These are phyloP conservation scores for Misgurnus anguillicaudatus DNA, from an alignment of 2,113 vertebrate genomes.

Conservation along the genomic window DNA sequence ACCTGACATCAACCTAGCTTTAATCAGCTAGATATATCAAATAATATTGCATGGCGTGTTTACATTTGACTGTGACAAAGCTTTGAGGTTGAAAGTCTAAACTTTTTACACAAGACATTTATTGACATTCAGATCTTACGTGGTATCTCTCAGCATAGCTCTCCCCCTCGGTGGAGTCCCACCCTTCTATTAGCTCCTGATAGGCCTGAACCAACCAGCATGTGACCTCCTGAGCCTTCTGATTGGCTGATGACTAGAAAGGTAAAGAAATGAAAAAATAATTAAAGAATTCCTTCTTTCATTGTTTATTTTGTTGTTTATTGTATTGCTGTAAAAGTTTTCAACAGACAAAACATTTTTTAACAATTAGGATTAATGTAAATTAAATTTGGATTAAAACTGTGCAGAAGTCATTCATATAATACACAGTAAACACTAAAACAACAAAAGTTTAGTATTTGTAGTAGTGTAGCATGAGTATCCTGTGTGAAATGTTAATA, in stretches of 20 bases:
- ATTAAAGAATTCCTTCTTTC: not conserved
- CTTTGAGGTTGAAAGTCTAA: too few species aligned
- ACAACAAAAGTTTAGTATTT: not conserved
- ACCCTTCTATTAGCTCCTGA: constrained; percentile 79
- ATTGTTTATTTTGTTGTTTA: not conserved
- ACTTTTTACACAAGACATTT: not conserved
- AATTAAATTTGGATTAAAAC: not conserved
- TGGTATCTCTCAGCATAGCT: constrained; percentile 82
- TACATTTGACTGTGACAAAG: too few species aligned
- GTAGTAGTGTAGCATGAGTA: not conserved
- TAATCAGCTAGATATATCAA: too few species aligned
- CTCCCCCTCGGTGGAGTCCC: constrained; percentile 79
- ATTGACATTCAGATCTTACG: constrained; percentile 66
- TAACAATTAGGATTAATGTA: not conserved
- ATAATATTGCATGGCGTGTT: too few species aligned
- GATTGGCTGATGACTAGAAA: constrained; percentile 65
- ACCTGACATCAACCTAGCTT: too few species aligned
- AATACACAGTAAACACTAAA: not conserved
- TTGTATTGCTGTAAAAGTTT: not conserved
- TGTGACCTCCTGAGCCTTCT: constrained; percentile 78
- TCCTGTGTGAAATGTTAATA: not conserved
- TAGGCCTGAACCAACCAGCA: constrained; percentile 83
- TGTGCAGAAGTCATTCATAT: not conserved
- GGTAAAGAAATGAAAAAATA: not conserved
- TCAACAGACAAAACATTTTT: not conserved